Evolutionary conservation across 2,888 invertebrate genomes (phyloP), one percentile per base, ranked within the genome.

Genomic region (Schrankia costaestrigalis): DNA sequence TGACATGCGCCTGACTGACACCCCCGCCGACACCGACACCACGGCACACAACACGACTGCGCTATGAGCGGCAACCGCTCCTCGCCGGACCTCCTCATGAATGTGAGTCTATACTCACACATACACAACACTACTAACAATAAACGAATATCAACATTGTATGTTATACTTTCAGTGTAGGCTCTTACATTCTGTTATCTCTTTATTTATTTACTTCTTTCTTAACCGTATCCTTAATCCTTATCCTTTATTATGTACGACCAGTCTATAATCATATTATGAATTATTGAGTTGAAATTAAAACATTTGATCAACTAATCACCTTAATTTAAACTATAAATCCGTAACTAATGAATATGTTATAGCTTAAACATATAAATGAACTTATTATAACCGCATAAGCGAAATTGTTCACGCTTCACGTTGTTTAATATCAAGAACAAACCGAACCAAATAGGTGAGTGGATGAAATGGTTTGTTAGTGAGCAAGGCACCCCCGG

Each of bases 1-100:
- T 75, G 83, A 78, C 78, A 84, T 86, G 84, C 76, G 75, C 78
- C 66, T n/a, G n/a, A n/a, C n/a, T n/a, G n/a, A n/a, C n/a, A n/a
- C n/a, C n/a, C n/a, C n/a, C n/a, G n/a, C n/a, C n/a, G n/a, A n/a
- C n/a, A n/a, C n/a, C n/a, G n/a, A n/a, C n/a, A n/a, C n/a, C n/a
- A n/a, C n/a, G 71, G 71, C 74, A 64, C 69, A 75, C 42, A 47
- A 39, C 36, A 40, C 53, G 41, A 46, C 24, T 14, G 24, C 49
- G 54, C 55, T 46, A 55, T 55, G 55, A 55, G 58, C 50, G 58
- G 58, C 58, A 55, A 55, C 41, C 37, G 36, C 50, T 55, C 54
- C 55, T 57, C 58, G 27, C 55, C 55, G 55, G 55, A 88, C 78
- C 86, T 85, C 71, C 88, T 88, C 83, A 87, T 88, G 86, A 89